Evolutionary conservation across 2,888 invertebrate species (phyloP).

Genomic region (Callosobruchus maculatus): DNA sequence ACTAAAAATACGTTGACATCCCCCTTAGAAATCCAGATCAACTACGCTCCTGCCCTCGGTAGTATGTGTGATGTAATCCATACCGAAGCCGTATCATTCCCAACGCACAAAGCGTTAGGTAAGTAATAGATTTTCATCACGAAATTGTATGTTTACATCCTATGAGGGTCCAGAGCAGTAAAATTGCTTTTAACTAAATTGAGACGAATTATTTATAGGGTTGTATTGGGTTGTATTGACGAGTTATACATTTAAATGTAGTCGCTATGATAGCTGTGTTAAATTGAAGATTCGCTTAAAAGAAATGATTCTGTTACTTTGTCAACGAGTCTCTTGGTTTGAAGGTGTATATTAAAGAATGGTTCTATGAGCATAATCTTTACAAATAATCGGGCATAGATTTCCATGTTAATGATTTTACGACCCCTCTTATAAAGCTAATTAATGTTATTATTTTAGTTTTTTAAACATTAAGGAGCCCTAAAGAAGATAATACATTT

Average conservation of each 20-base stretch:
- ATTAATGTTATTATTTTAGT: too few species aligned
- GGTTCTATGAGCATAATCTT: too few species aligned
- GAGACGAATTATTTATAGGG: conserved; percentile 35
- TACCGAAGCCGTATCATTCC: conserved; percentile 4
- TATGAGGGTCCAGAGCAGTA: conserved; percentile 19
- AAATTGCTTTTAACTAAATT: conserved; percentile 40
- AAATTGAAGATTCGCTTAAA: neutral
- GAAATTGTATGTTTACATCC: conserved; percentile 21
- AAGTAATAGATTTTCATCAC: conserved; percentile 21
- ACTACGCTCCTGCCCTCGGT: neutral
- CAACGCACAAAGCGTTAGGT: conserved; percentile 10
- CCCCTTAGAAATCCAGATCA: neutral
- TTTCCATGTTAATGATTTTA: too few species aligned
- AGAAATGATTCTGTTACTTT: too few species aligned
- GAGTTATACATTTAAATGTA: conserved; percentile 20
- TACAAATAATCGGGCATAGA: too few species aligned
- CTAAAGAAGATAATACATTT: too few species aligned
- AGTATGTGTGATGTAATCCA: conserved; percentile 5
- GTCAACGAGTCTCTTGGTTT: too few species aligned
- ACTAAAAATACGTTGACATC: neutral
- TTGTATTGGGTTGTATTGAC: conserved; percentile 19
- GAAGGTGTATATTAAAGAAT: too few species aligned
- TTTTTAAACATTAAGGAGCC: too few species aligned
- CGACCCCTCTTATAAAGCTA: too few species aligned
- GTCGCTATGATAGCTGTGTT: neutral